These are phyloP conservation scores for Stichodactyla mertensii DNA, from an alignment of 64 coral and sea anemone species.

Conservation along the genomic window DNA sequence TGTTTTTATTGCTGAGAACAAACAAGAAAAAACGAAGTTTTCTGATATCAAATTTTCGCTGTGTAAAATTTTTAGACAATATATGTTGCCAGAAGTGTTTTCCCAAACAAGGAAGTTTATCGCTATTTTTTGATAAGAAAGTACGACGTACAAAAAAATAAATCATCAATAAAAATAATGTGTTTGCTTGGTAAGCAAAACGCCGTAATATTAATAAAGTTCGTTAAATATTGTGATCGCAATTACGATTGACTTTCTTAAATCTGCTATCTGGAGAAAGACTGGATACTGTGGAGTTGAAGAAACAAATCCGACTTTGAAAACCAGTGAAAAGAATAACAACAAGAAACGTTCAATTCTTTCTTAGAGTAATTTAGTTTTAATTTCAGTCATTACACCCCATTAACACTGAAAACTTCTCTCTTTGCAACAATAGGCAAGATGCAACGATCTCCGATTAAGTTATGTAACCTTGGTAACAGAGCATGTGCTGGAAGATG, in stretches of 20 bases:
- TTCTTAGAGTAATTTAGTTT: not conserved
- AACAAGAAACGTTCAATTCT: too few relatives aligned
- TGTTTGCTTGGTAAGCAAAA: not conserved
- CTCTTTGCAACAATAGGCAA: not conserved
- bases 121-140: not conserved
- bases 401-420: not conserved
- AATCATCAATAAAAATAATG: not conserved
- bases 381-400: not conserved
- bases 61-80: too few relatives aligned
- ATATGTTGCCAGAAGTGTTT: too few relatives aligned
- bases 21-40: not conserved
- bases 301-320: too few relatives aligned
- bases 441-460: not conserved
- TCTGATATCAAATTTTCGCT: too few relatives aligned
- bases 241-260: not conserved
- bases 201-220: not conserved
- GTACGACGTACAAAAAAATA: not conserved
- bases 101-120: too few relatives aligned
- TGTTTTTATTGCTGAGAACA: too few relatives aligned
- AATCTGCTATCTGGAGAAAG: not conserved
- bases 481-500: slow-evolving; percentile 2
- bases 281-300: not conserved
- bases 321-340: too few relatives aligned
- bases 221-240: not conserved
- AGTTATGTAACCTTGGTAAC: not conserved